Percentiles rank a stretch among this genome's conserved stretches.
Evolutionary conservation across 2,888 invertebrate species (phyloP).

Genomic region (Acanthosepion esculentum): DNA sequence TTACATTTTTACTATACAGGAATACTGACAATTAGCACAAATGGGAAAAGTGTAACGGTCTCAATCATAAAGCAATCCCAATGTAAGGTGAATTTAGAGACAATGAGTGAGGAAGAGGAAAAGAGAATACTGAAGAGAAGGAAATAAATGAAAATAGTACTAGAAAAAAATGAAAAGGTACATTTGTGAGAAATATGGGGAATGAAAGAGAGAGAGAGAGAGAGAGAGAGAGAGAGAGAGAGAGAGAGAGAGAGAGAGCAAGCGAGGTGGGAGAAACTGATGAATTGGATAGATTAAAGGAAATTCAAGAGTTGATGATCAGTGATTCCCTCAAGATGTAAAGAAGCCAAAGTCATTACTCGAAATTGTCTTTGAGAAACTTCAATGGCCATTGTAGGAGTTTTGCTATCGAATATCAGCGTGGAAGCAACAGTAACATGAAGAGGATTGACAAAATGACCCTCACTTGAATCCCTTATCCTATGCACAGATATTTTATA

Average conservation of each 20-base stretch:
- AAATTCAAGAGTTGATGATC: background rate
- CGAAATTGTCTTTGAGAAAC: background rate
- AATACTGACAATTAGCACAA: background rate
- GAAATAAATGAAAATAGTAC: background rate
- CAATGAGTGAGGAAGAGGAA: background rate
- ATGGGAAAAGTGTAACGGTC: background rate
- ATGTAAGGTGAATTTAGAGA: background rate
- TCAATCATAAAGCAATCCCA: background rate
- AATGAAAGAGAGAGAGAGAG: background rate
- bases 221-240: too few relatives aligned
- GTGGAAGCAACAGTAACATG: background rate
- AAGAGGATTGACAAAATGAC: background rate
- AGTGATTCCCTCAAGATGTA: background rate
- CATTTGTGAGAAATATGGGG: background rate
- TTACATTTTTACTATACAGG: background rate
- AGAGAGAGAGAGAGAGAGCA: too few relatives aligned
- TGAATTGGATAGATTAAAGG: background rate
- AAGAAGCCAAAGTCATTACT: background rate
- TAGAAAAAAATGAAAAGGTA: background rate
- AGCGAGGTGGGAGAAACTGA: background rate
- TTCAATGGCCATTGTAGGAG: background rate
- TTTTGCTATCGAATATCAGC: background rate
- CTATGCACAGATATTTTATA: background rate
- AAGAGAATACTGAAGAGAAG: background rate
- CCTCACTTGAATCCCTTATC: background rate